Evolutionary conservation across 2,888 invertebrate species (phyloP).

Genomic region (Drosophila paracracens): DNA sequence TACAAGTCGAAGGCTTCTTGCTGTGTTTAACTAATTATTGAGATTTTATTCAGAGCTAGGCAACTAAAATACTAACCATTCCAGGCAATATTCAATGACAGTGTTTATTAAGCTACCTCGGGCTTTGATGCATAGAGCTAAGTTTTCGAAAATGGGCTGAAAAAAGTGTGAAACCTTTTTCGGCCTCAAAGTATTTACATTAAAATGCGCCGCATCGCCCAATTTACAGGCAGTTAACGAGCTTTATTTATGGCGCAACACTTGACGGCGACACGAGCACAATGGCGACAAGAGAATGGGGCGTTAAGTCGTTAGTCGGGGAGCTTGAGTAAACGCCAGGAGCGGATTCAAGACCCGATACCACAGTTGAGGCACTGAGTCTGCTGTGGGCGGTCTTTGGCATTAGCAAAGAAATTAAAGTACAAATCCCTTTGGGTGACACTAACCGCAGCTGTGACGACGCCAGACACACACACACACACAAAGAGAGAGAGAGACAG

Average conservation of each 20-base stretch:
- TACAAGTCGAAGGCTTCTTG: background rate
- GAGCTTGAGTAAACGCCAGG: constrained; percentile 28
- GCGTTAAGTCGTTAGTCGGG: constrained; percentile 18
- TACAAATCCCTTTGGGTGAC: constrained; percentile 70
- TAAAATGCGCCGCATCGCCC: constrained; percentile 49
- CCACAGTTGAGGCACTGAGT: constrained; percentile 9
- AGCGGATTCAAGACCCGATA: constrained; percentile 13
- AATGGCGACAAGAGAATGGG: constrained; percentile 5
- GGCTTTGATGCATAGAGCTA: constrained; percentile 3
- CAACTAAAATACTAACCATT: background rate
- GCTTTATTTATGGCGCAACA: constrained; percentile 55
- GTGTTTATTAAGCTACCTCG: constrained; percentile 22
- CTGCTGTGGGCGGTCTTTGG: constrained; percentile 35
- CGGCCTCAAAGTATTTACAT: constrained; percentile 35
- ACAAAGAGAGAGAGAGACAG: background rate
- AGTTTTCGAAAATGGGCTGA: constrained; percentile 14
- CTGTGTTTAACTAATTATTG: background rate
- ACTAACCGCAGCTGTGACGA: constrained; percentile 58
- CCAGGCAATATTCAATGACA: constrained; percentile 8
- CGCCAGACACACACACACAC: constrained; percentile 20
- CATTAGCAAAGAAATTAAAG: constrained; percentile 73
- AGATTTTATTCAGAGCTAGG: background rate
- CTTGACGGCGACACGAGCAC: constrained; percentile 43
- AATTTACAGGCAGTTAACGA: constrained; percentile 60
- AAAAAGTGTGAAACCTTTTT: constrained; percentile 5